These are phyloP conservation scores for Mylabris phalerata DNA, from an alignment of 1,140 invertebrate species.

Conservation along the genomic window DNA sequence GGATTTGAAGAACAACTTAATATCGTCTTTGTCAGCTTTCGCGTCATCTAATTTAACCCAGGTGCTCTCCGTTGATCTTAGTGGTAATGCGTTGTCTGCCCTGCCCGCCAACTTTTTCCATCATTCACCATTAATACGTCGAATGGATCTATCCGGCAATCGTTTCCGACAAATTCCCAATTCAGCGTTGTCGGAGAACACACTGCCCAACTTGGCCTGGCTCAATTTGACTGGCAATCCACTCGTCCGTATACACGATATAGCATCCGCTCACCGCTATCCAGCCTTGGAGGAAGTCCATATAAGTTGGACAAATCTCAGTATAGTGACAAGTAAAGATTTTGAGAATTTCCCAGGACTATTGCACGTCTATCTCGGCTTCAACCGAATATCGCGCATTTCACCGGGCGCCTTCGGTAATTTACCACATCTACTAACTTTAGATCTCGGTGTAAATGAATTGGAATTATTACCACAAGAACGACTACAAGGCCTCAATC, in stretches of 20 bases:
- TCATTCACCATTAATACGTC: conserved; percentile 59
- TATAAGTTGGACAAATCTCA: conserved; percentile 75
- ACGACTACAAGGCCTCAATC: conserved; percentile 68
- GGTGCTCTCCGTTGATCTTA: conserved; percentile 64
- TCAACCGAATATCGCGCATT: conserved; percentile 71
- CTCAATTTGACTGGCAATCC: conserved; percentile 80
- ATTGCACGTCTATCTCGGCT: conserved; percentile 62
- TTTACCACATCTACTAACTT: conserved; percentile 64
- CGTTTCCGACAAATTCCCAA: conserved; percentile 75
- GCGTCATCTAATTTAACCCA: conserved; percentile 66
- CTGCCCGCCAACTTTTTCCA: conserved; percentile 76
- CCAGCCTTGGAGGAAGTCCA: conserved; percentile 73
- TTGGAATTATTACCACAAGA: conserved; percentile 80
- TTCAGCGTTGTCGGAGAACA: conserved; percentile 65
- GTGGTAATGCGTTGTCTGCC: conserved; percentile 65
- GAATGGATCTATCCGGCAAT: conserved; percentile 74
- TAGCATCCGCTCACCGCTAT: conserved; percentile 55
- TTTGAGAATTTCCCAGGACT: conserved; percentile 80
- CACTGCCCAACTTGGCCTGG: conserved; percentile 62
- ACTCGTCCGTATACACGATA: conserved; percentile 61
- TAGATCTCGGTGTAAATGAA: conserved; percentile 79
- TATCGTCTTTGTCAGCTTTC: conserved; percentile 71
- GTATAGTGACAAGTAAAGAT: conserved; percentile 77
- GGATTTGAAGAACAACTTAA: conserved; percentile 66
- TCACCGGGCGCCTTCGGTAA: conserved; percentile 79